Evolutionary conservation across 2,113 vertebrate genomes (phyloP).

Genomic region (Chaetura pelagica): DNA sequence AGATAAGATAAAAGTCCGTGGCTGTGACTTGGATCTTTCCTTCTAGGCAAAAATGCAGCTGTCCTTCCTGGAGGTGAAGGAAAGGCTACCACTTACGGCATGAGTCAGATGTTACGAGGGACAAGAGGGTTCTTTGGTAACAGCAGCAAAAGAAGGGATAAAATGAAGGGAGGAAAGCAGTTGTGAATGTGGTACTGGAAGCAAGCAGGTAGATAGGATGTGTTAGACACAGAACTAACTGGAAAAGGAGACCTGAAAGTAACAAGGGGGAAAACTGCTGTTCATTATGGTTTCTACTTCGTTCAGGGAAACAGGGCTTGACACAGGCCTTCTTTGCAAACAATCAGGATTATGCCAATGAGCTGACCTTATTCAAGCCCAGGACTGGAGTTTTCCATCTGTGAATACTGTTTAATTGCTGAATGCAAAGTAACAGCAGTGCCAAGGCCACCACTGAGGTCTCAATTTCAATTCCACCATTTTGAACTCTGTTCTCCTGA

Average conservation of each 20-base stretch:
- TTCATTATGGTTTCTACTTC: neutral
- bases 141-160: neutral
- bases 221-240: neutral
- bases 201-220: neutral
- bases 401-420: constrained; percentile 30
- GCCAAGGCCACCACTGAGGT: neutral
- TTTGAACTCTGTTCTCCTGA: constrained; percentile 3
- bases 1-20: neutral
- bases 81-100: neutral
- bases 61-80: neutral
- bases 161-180: neutral
- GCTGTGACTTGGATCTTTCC: neutral
- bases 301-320: neutral
- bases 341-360: neutral
- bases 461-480: neutral
- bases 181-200: neutral
- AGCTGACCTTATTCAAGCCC: neutral
- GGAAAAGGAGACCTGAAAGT: constrained; percentile 2
- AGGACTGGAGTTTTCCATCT: constrained; percentile 16
- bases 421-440: neutral
- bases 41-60: neutral
- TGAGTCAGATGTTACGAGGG: neutral
- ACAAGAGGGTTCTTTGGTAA: neutral
- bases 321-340: constrained; percentile 12
- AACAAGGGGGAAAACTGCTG: constrained; percentile 25